These are phyloP conservation scores for Sarcophaga variegata DNA, from an alignment of 2,888 invertebrate genomes.

Conservation along the genomic window DNA sequence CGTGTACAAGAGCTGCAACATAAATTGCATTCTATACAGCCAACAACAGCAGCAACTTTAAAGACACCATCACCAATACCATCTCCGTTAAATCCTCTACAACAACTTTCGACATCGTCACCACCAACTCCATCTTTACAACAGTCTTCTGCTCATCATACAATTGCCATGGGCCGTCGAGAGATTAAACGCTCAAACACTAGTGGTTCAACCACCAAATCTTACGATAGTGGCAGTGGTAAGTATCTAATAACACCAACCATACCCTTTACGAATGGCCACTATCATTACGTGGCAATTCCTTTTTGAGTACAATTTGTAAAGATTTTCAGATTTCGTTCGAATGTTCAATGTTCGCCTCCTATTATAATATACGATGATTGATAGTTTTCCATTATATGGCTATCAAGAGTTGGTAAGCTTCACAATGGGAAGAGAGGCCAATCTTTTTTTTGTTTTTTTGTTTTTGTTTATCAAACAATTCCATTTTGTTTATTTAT, in stretches of 20 bases:
- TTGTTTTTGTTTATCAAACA: too few relatives aligned
- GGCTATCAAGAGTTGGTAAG: constrained; percentile 2
- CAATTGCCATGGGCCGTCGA: constrained; percentile 79
- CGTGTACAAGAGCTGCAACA: constrained; percentile 44
- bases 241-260: constrained; percentile 72
- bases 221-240: constrained; percentile 81
- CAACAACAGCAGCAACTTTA: constrained; percentile 48
- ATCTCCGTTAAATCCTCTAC: constrained; percentile 64
- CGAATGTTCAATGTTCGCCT: too few relatives aligned
- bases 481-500: too few relatives aligned
- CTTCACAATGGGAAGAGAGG: too few relatives aligned
- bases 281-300: neutral
- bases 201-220: constrained; percentile 79
- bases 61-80: constrained; percentile 63
- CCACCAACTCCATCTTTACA: constrained; percentile 56
- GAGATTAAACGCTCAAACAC: constrained; percentile 82
- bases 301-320: neutral
- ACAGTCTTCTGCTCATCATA: constrained; percentile 52
- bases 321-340: neutral
- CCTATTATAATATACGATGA: constrained; percentile 34
- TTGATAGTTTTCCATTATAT: constrained; percentile 59
- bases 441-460: too few relatives aligned
- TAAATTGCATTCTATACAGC: constrained; percentile 44
- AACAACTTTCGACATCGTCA: constrained; percentile 46
- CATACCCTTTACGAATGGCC: neutral